Evolutionary conservation across 2,888 invertebrate species (phyloP).

Genomic region (Drosophila subquinaria): DNA sequence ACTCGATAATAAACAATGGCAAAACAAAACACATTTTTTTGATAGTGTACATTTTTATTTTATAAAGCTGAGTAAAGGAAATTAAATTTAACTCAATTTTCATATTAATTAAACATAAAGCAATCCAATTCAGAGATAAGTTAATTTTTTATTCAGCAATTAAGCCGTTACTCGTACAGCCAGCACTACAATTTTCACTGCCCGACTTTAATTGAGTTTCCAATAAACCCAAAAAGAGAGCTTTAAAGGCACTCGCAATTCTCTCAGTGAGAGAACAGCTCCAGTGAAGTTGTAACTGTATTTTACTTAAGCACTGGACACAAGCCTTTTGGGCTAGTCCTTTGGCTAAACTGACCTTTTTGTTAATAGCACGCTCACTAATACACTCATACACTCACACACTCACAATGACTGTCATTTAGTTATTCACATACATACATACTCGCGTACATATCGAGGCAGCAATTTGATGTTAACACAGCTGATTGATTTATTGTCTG

Average conservation of each 20-base stretch:
- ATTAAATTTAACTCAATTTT: slow-evolving; percentile 6
- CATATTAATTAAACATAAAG: slow-evolving; percentile 9
- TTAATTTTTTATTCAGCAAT: slow-evolving; percentile 10
- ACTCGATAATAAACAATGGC: slow-evolving; percentile 1
- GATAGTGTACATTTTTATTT: neutral
- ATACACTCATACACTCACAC: slow-evolving; percentile 6
- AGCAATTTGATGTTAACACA: slow-evolving; percentile 77
- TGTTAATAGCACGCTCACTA: slow-evolving; percentile 37
- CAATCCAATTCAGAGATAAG: slow-evolving; percentile 24
- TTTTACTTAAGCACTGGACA: slow-evolving; percentile 36
- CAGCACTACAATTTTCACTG: slow-evolving; percentile 10
- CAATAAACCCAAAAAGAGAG: slow-evolving; percentile 1
- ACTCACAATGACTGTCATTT: slow-evolving; percentile 16
- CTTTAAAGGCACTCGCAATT: slow-evolving; percentile 10
- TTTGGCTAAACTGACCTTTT: slow-evolving; percentile 49
- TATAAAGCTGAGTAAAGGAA: neutral
- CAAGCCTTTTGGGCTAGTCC: slow-evolving; percentile 30
- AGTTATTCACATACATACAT: slow-evolving; percentile 2
- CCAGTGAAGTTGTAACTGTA: slow-evolving; percentile 33
- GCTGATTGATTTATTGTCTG: slow-evolving; percentile 80
- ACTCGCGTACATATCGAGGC: slow-evolving; percentile 24
- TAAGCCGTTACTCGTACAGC: slow-evolving; percentile 10
- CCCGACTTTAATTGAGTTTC: slow-evolving; percentile 28
- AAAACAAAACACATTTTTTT: neutral
- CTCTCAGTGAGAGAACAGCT: slow-evolving; percentile 33